Evolutionary conservation across 2,888 invertebrate species (phyloP), one percentile per base, ranked within the genome.

Genomic region (Chrysotoxum bicinctum): DNA sequence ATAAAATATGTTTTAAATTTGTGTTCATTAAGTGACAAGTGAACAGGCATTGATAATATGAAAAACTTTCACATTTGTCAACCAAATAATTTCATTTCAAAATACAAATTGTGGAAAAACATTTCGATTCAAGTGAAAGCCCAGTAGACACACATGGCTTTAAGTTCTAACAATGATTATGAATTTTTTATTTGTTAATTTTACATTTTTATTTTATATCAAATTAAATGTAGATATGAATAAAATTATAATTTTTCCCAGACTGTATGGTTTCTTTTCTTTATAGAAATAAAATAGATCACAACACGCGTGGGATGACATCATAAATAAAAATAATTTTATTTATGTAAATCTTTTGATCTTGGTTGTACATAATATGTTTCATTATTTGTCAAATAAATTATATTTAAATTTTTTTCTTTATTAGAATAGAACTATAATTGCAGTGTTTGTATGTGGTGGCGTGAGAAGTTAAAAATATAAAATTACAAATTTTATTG

Each of bases 341-440:
- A 64, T 64, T 64, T 66, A 66, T 66, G 66, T 66, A 66, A 66
- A 21, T 66, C 66, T n/a, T 66, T 66, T 66, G 66, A 66, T 66
- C 66, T 66, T 66, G 35, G 32, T 35, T 37, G 26, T 14, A 37
- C 35, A 45, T 45, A 64, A 66, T 48, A 35, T 10, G 14, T 66
- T 64, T 66, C 50, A 50, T 50, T 35, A 50, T 66, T 50, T 50
- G 66, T 66, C 66, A 23, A 50, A 66, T 66, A 66, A 66, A 66
- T 48, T 50, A 14, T 0, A 64, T 45, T 48, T 9, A 32, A 64
- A 6, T 35, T 30, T 64, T 21, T 64, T 23, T n/a, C n/a, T n/a
- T 50, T 50, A 23, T 50, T 26, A 3, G 4, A 4, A 48, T 32
- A 35, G 4, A 48, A 48, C 32, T 32, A 48, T 40, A 48, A 48